Percentiles rank a stretch among this genome's conserved stretches.
Conservation (phyloP, 2,113 vertebrate species). For the Sclerurus mexicanus region DNA sequence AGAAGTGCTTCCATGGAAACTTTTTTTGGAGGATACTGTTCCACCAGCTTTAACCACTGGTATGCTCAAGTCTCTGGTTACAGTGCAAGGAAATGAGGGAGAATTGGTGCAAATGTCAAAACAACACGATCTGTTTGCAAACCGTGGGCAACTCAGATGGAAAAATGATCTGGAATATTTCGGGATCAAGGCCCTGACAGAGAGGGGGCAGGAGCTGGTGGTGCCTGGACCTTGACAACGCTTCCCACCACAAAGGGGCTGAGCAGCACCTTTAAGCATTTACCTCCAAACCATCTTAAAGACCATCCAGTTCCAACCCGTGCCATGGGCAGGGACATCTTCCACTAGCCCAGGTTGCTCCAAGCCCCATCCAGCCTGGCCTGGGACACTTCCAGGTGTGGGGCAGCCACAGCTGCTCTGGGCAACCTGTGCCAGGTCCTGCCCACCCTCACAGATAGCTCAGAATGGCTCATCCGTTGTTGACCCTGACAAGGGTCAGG, state of each 20-base stretch:
- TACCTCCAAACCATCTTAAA: not conserved
- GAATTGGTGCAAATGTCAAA: not conserved
- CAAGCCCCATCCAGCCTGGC: not conserved
- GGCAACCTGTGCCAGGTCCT: not conserved
- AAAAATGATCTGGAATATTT: not conserved
- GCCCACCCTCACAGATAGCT: not conserved
- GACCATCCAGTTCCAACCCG: not conserved
- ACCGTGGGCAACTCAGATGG: fast-evolving
- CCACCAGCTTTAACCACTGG: not conserved
- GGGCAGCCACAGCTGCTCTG: not conserved
- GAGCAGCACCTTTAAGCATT: not conserved
- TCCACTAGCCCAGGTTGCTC: not conserved
- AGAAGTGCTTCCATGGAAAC: not conserved
- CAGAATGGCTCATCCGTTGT: not conserved
- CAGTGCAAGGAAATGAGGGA: not conserved
- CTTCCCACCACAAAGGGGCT: not conserved
- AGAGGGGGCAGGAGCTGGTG: not conserved
- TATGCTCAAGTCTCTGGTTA: not conserved
- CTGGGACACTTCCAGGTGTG: not conserved
- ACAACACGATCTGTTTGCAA: not conserved
- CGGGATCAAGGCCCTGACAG: not conserved
- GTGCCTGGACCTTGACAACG: not conserved
- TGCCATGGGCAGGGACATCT: not conserved
- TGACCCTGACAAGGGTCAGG: not conserved
- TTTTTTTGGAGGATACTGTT: not conserved